These are phyloP conservation scores for Oreocharis arfaki DNA, from an alignment of 2,113 vertebrate species.

Conservation along the genomic window DNA sequence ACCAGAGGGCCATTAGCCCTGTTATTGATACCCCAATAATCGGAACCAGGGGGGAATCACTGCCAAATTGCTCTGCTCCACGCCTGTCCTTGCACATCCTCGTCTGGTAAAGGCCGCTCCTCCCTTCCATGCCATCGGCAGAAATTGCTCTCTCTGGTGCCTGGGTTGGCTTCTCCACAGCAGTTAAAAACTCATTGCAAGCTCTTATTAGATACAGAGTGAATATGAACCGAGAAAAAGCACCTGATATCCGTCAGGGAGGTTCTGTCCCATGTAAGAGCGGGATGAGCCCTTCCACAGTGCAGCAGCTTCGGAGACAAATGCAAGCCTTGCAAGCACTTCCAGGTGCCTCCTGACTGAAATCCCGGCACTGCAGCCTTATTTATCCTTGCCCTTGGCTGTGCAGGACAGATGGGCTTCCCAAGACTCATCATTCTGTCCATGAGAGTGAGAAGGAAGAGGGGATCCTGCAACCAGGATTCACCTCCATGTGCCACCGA, in stretches of 20 bases:
- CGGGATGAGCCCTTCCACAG: not conserved
- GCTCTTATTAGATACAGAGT: not conserved
- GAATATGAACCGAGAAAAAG: not conserved
- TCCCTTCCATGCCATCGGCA: not conserved
- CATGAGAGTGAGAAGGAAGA: not conserved
- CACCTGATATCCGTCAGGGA: not conserved
- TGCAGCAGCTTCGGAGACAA: not conserved
- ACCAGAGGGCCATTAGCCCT: not conserved
- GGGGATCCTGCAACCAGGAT: not conserved
- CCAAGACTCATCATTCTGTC: not conserved
- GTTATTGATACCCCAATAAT: not conserved
- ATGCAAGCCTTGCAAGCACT: not conserved
- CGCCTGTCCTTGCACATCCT: not conserved
- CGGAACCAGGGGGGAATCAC: accelerated
- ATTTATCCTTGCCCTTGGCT: not conserved
- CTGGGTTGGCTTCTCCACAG: not conserved
- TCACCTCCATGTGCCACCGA: accelerated
- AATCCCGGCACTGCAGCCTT: not conserved
- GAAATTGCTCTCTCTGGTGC: not conserved
- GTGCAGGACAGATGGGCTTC: not conserved
- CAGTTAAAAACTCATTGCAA: not conserved
- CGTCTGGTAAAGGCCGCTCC: not conserved
- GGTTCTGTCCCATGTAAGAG: not conserved
- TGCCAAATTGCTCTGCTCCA: not conserved
- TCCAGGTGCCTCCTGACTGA: not conserved